Base-by-base conservation (phyloP, 2,888 invertebrate genomes). In the Trissolcus japonicus region DNA sequence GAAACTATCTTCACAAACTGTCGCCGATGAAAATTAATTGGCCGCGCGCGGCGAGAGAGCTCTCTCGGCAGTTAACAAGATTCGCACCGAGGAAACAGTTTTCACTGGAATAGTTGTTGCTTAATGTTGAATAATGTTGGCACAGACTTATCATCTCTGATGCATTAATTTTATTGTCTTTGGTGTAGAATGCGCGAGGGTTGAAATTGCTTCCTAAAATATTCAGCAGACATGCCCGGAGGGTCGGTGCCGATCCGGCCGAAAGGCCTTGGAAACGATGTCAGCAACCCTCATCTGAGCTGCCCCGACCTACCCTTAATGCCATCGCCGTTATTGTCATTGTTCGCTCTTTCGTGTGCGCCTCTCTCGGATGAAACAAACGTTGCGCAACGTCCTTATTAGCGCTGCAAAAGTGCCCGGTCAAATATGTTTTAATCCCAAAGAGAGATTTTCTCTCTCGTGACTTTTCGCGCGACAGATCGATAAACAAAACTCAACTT, bases 161-260 rank as follows among this genome's bases (percentile, higher is more conserved):
- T 61, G 83, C 83, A 86, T 86, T 86, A 85, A 85, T 86, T 85
- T 84, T 82, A 82, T 83, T 83, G 85, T 83, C 83, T 83, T 80
- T 80, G 83, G 68, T 68, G 80, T 67, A 68, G 76, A 76, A n/a
- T 72, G 66, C 71, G 63, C 68, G 80, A 80, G 83, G 82, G 82
- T 79, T 78, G 83, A 82, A 86, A 87, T 87, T 87, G 83, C 84
- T 82, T 80, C 80, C 82, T 87, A 83, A 87, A 87, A 87, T 87
- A 87, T 87, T 87, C 86, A 87, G 82, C 81, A 83, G 84, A 83
- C 81, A 78, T 75, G 80, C 75, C 81, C 67, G 76, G 80, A 80
- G 82, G 83, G 84, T 83, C 85, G 83, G 82, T 82, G 83, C 82
- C 81, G 85, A 86, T 86, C 83, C 79, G 78, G 71, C 25, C 69